These are phyloP conservation scores for Tenthredo amoena DNA, from an alignment of 2,888 invertebrate genomes.

Conservation along the genomic window DNA sequence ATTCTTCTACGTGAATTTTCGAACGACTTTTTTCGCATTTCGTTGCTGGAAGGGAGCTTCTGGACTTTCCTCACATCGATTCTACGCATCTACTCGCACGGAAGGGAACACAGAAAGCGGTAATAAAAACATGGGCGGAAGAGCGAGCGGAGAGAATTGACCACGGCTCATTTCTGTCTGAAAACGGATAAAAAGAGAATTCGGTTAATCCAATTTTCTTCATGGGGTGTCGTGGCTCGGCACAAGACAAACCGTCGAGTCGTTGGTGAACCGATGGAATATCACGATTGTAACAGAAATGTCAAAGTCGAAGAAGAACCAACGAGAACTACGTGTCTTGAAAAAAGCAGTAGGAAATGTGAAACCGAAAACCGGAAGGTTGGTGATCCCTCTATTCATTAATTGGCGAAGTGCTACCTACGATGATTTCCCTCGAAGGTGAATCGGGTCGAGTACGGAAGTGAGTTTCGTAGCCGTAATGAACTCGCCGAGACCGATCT, in stretches of 20 bases:
- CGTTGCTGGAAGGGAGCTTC: background rate
- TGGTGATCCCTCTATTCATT: background rate
- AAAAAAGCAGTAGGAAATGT: background rate
- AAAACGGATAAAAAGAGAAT: background rate
- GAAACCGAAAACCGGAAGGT: background rate
- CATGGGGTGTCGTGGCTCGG: background rate
- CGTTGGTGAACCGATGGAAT: background rate
- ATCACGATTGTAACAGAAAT: no score
- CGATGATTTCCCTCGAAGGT: background rate
- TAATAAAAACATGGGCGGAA: background rate
- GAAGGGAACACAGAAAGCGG: background rate
- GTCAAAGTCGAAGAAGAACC: background rate
- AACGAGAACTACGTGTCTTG: background rate
- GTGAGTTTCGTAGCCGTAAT: slow-evolving; percentile 30
- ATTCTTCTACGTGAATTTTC: slow-evolving; percentile 11
- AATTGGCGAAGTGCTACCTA: background rate
- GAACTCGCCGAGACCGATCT: slow-evolving; percentile 22
- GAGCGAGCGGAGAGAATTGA: background rate
- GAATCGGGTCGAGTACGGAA: background rate
- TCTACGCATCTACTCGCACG: background rate
- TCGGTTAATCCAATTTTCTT: background rate
- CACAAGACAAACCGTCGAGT: background rate
- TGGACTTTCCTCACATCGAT: background rate
- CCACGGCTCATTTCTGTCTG: background rate
- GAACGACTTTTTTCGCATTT: background rate